Conservation (phyloP, 2,113 vertebrate species). For the Aegithalos caudatus region DNA sequence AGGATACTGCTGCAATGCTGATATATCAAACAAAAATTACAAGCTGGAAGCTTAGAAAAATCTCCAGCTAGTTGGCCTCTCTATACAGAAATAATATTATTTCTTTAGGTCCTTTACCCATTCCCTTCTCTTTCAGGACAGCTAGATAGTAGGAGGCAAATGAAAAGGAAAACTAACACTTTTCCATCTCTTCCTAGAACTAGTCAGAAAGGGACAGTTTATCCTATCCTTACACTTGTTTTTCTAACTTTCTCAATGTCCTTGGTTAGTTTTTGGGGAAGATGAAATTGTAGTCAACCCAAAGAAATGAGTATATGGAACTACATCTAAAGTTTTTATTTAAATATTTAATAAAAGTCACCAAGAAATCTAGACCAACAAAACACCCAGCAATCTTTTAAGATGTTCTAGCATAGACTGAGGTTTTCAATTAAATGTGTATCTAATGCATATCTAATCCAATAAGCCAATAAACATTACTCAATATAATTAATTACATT, state of each 20-base stretch:
- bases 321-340: not conserved
- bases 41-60: not conserved
- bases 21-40: not conserved
- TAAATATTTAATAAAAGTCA: not conserved
- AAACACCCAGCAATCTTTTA: not conserved
- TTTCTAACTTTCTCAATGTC: not conserved
- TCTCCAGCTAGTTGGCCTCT: not conserved
- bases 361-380: not conserved
- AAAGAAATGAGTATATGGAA: not conserved
- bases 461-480: not conserved
- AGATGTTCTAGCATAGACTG: not conserved
- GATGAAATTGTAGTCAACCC: not conserved
- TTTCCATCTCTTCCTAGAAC: not conserved
- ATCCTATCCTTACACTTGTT: not conserved
- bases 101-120: not conserved
- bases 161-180: not conserved
- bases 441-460: not conserved
- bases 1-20: not conserved
- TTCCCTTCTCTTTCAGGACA: not conserved
- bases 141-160: not conserved
- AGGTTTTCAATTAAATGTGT: not conserved
- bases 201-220: not conserved
- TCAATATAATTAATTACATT: not conserved
- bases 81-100: not conserved
- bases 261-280: not conserved